Evolutionary conservation across 2,797 vertebrate genomes (phyloP).

Genomic region (Tadarida brasiliensis): DNA sequence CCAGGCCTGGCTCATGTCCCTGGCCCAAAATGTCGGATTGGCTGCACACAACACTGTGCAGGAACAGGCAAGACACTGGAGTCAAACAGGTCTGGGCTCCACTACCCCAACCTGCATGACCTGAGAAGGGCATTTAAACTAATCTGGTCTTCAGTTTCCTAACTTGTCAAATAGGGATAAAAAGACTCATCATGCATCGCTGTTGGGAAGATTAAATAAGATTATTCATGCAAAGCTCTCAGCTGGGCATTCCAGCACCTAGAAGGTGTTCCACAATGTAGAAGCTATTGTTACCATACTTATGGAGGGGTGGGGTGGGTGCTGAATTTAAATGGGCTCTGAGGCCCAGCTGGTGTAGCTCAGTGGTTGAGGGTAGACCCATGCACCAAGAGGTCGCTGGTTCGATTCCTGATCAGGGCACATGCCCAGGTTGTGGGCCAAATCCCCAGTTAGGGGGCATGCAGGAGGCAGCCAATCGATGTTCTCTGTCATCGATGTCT

Average conservation of each 20-base stretch:
- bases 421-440: too few species aligned
- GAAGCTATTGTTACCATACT: background rate
- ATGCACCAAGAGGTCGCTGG: too few species aligned
- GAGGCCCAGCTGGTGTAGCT: background rate
- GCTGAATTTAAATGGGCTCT: constrained; percentile 24
- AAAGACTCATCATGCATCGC: background rate
- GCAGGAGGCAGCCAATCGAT: too few species aligned
- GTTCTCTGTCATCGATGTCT: too few species aligned
- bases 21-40: background rate
- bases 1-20: background rate
- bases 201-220: background rate
- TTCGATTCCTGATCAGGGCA: too few species aligned
- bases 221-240: background rate
- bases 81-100: background rate
- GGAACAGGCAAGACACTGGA: background rate
- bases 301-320: too few species aligned
- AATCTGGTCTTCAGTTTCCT: background rate
- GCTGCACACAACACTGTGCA: background rate
- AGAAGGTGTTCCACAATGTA: background rate
- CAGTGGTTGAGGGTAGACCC: too few species aligned
- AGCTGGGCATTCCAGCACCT: background rate
- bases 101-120: background rate
- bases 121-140: background rate
- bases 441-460: too few species aligned
- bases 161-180: background rate